Conservation (phyloP, 2,113 vertebrate species). For the Centropus bengalensis region DNA sequence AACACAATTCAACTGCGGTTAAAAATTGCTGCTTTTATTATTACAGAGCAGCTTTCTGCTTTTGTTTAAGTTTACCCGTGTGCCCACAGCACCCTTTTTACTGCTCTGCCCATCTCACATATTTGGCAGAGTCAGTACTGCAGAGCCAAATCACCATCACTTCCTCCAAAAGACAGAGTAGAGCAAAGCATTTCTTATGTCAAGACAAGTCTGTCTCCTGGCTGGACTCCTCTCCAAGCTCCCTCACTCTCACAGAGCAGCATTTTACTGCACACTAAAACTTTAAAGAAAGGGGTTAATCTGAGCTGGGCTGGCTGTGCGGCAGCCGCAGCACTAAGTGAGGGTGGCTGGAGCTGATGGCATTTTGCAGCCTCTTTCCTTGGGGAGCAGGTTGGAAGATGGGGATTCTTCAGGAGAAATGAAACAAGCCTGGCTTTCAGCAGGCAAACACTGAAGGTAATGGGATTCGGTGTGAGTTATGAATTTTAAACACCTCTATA, state of each 20-base stretch:
- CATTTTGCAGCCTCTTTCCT: background rate
- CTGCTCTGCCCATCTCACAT: background rate
- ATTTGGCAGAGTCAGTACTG: background rate
- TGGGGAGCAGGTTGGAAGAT: conserved; percentile 7
- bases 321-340: background rate
- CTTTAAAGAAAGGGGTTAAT: background rate
- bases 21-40: background rate
- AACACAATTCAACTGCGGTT: background rate
- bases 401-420: background rate
- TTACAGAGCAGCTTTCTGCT: background rate
- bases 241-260: background rate
- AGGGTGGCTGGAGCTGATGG: background rate
- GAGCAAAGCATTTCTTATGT: background rate
- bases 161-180: background rate
- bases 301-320: background rate
- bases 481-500: conserved; percentile 64
- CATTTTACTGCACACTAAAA: background rate
- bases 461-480: conserved; percentile 54
- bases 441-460: conserved; percentile 33
- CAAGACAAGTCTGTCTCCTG: background rate
- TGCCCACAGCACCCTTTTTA: background rate
- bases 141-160: background rate
- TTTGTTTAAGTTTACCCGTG: background rate
- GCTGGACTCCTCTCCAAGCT: fast-evolving
- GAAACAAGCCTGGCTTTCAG: conserved; percentile 27